Evolutionary conservation across 2,113 vertebrate genomes (phyloP).

Genomic region (Glaucomys volans): DNA sequence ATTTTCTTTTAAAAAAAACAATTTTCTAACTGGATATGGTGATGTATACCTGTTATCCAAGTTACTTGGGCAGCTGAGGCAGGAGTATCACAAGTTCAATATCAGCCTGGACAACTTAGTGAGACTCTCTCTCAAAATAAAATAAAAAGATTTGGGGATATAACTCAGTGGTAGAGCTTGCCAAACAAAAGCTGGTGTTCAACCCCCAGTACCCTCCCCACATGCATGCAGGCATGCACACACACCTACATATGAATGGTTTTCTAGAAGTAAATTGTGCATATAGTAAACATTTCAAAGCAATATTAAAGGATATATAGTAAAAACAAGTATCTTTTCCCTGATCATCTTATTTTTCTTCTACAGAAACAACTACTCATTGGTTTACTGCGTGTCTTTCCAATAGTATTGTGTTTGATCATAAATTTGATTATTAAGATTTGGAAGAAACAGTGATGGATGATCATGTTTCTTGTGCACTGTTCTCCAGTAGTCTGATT

Average conservation of each 20-base stretch:
- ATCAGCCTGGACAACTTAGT: not conserved
- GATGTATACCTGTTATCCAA: not conserved
- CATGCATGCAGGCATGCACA: no score
- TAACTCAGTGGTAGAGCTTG: not conserved
- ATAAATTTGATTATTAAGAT: not conserved
- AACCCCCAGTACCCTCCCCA: no score
- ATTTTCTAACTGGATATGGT: not conserved
- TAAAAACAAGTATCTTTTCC: not conserved
- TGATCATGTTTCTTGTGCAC: not conserved
- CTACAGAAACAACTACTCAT: not conserved
- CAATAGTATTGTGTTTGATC: not conserved
- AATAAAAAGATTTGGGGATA: no score
- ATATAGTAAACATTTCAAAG: not conserved
- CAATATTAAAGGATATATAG: not conserved
- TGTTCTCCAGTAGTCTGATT: not conserved
- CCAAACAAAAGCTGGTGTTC: no score
- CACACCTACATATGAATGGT: not conserved
- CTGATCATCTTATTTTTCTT: not conserved
- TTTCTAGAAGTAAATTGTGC: not conserved
- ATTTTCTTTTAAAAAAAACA: not conserved
- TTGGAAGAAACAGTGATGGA: not conserved
- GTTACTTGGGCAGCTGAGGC: not conserved
- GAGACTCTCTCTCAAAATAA: not conserved
- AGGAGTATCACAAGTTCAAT: not conserved
- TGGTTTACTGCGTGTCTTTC: not conserved